Evolutionary conservation across 2,113 vertebrate species (phyloP).

Genomic region (Pantherophis guttatus): DNA sequence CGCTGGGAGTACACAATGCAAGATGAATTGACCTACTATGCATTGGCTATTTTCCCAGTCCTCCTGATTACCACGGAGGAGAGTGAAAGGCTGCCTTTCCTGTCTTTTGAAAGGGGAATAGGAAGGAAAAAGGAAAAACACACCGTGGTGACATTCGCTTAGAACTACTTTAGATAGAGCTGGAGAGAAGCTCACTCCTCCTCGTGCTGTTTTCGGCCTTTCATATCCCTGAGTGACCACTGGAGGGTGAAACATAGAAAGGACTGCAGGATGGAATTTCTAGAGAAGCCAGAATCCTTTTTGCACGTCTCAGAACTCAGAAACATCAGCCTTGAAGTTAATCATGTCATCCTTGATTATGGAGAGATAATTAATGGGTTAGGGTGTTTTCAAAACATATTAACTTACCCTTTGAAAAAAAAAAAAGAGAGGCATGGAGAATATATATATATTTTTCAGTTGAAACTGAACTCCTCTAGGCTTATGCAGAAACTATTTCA

Average conservation of each 20-base stretch:
- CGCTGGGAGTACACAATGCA: neutral
- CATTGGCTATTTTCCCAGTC: neutral
- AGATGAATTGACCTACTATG: neutral
- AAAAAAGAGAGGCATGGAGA: neutral
- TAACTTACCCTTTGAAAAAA: neutral
- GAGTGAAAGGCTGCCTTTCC: neutral
- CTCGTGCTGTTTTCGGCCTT: neutral
- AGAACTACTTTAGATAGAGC: neutral
- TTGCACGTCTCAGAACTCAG: neutral
- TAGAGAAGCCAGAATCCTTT: neutral
- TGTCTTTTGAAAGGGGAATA: neutral
- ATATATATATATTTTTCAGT: neutral
- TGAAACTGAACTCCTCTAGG: neutral
- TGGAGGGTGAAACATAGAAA: neutral
- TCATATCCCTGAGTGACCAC: neutral
- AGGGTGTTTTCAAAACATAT: neutral
- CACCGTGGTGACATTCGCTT: neutral
- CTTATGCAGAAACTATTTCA: neutral
- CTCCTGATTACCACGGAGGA: neutral
- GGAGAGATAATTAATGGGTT: neutral
- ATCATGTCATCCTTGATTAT: neutral
- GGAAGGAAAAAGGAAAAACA: neutral
- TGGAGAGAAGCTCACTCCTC: neutral
- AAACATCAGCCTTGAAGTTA: neutral
- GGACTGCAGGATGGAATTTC: neutral